Evolutionary conservation across 1,140 invertebrate genomes (phyloP), one percentile per base, ranked within the genome.

Genomic region (Hydropsyche tenuis): DNA sequence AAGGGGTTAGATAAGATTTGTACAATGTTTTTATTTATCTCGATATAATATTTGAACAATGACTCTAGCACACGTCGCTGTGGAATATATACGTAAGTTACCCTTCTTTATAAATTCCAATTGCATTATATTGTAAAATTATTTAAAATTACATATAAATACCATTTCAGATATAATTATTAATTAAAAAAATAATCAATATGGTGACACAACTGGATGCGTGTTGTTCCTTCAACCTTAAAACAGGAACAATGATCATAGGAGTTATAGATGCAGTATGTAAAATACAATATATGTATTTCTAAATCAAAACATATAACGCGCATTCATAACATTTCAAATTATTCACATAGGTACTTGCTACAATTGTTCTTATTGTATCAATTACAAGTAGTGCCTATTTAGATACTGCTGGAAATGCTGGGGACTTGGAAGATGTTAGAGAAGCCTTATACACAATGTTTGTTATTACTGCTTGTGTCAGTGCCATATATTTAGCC

Each of bases 151-250:
- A n/a, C n/a, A n/a, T n/a, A n/a, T n/a, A n/a, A n/a, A n/a, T n/a
- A n/a, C n/a, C n/a, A n/a, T n/a, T n/a, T 43, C 12, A 43, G 45
- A 7, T 37, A 7, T 48, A 4, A n/a, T 48, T 48, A n/a, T 14
- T 48, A 16, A 14, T 6, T 6, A 16, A 7, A n/a, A n/a, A 48
- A 48, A n/a, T n/a, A 48, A 48, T 37, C 27, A 63, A 63, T 2
- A 71, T 71, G 69, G n/a, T 71, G 11, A 23, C 53, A 16, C 51
- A 42, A 18, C 12, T 71, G 42, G 46, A 71, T 22, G 18, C 51
- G 9, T 71, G 69, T 30, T 71, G 69, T 22, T 71, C 51, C 42
- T 71, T 51, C 30, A 37, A 51, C 4, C 16, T 71, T 16, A 62
- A 62, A 62, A 60, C 51, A 2, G 69, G 69, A 0, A 14, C 69